Evolutionary conservation across 2,113 vertebrate genomes (phyloP).

Genomic region (Bolborhynchus lineola): DNA sequence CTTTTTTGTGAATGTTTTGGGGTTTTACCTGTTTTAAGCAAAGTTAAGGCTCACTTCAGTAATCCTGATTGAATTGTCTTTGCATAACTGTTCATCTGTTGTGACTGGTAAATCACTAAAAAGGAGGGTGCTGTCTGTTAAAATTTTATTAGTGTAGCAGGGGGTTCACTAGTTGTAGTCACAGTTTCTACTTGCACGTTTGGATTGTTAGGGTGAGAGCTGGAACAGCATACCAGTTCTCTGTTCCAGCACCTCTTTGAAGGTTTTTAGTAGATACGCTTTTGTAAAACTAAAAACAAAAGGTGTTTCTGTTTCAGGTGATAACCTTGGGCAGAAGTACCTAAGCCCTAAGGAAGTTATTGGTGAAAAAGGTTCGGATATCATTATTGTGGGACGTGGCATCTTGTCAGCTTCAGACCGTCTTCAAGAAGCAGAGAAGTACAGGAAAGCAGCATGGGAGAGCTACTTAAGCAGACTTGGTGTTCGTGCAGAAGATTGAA

Average conservation of each 20-base stretch:
- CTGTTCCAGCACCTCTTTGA: background rate
- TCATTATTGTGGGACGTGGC: conserved; percentile 95
- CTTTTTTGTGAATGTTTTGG: background rate
- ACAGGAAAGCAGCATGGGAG: conserved; percentile 88
- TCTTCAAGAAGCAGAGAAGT: conserved; percentile 81
- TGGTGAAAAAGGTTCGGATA: conserved; percentile 81
- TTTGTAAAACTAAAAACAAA: background rate
- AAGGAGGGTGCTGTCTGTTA: background rate
- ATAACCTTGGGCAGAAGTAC: conserved; percentile 91
- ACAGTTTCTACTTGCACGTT: background rate
- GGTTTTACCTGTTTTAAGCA: background rate
- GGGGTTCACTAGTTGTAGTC: background rate
- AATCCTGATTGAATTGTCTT: background rate
- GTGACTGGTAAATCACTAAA: background rate
- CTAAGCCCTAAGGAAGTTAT: conserved; percentile 86
- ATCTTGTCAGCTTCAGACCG: conserved; percentile 79
- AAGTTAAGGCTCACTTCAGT: background rate
- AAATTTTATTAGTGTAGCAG: background rate
- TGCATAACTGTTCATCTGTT: background rate
- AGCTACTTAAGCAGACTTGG: conserved; percentile 80
- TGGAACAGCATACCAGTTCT: background rate
- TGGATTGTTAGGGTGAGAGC: background rate
- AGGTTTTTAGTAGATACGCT: background rate
- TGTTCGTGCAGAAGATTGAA: background rate
- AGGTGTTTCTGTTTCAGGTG: conserved; percentile 72